phyloP scores from a whole-genome alignment of 1,140 invertebrate species.

The Pseudomyrmex flavicornis region DNA sequence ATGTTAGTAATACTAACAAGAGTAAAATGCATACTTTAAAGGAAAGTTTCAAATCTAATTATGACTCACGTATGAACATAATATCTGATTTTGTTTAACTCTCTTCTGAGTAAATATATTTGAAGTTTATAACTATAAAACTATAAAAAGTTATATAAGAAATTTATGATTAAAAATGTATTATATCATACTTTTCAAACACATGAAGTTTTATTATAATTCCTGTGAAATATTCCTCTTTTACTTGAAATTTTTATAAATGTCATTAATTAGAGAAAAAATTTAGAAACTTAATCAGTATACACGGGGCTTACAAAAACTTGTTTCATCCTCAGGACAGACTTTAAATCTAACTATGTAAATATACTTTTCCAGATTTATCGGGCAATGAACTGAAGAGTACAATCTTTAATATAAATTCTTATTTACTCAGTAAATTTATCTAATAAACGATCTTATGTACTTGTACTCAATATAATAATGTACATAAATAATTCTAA shows the following conservation, averaged over 20 bases:
- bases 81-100: constrained; percentile 64
- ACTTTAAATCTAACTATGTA: no score
- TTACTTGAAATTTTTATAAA: background rate
- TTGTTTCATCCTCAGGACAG: background rate
- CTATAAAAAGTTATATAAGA: constrained; percentile 44
- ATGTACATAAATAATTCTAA: background rate
- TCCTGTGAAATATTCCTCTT: background rate
- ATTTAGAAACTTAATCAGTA: background rate
- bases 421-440: no score
- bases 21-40: constrained; percentile 44
- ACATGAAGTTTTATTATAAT: constrained; percentile 19
- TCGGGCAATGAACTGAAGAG: no score
- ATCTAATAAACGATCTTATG: no score
- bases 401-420: no score
- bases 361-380: no score
- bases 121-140: constrained; percentile 51
- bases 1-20: constrained; percentile 70
- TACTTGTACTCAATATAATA: no score
- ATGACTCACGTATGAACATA: constrained; percentile 55
- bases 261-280: constrained; percentile 12
- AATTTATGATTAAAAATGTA: constrained; percentile 57
- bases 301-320: background rate
- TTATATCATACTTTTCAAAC: constrained; percentile 21
- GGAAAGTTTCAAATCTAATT: constrained; percentile 56
- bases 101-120: constrained; percentile 66